A percentile compares a stretch with the other conserved stretches of the same genome.
Conservation (phyloP, 2,888 invertebrate species). For the Hypercompe scribonia region DNA sequence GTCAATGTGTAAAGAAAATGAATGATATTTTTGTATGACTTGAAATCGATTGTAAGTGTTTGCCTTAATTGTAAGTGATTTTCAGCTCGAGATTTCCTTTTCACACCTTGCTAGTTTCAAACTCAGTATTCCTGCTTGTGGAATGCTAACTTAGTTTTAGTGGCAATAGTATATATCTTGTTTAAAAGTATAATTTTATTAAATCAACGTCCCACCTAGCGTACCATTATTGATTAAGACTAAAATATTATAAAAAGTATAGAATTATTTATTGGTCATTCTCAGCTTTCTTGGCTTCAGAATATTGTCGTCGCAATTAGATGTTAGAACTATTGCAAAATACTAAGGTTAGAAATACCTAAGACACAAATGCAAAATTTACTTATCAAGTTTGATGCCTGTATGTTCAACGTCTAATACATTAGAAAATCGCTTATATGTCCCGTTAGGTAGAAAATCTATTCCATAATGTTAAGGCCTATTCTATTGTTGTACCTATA, state of each 20-base stretch:
- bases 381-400: slow-evolving; percentile 54
- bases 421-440: slow-evolving; percentile 65
- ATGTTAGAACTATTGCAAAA: slow-evolving; percentile 56
- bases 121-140: slow-evolving; percentile 36
- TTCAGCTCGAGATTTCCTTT: slow-evolving; percentile 41
- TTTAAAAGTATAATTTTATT: slow-evolving; percentile 61
- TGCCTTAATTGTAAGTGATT: slow-evolving; percentile 68
- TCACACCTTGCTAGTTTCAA: slow-evolving; percentile 26
- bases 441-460: slow-evolving; percentile 64
- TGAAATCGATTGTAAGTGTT: slow-evolving; percentile 74
- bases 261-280: slow-evolving; percentile 47
- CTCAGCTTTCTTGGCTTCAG: slow-evolving; percentile 43
- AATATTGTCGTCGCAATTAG: slow-evolving; percentile 54
- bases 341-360: slow-evolving; percentile 21
- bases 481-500: slow-evolving; percentile 63
- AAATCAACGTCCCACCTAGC: slow-evolving; percentile 76
- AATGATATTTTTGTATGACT: slow-evolving; percentile 85
- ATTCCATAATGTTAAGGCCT: slow-evolving; percentile 65
- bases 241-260: slow-evolving; percentile 52
- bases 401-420: slow-evolving; percentile 63
- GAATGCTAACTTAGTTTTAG: slow-evolving; percentile 30
- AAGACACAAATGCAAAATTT: slow-evolving; percentile 25
- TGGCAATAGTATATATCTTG: slow-evolving; percentile 53
- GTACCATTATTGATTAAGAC: slow-evolving; percentile 78
- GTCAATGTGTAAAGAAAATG: slow-evolving; percentile 79